Conservation (phyloP, 2,797 vertebrate species). For the Epinephelus awoara region DNA sequence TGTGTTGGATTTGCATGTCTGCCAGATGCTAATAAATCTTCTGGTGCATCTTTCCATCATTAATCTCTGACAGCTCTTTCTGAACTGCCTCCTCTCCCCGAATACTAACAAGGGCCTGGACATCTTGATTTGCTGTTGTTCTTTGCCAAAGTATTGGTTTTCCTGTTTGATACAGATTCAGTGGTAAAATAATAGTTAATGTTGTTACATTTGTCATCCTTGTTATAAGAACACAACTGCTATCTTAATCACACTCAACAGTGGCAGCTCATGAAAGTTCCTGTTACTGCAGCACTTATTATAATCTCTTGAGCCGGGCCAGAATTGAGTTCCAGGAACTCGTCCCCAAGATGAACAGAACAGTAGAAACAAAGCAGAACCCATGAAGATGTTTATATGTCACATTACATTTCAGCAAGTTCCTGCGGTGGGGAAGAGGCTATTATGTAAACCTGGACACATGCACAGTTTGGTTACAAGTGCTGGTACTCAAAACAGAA, state of each 20-base stretch:
- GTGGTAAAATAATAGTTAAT: background rate
- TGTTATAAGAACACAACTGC: slow-evolving; percentile 1
- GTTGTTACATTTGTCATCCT: background rate
- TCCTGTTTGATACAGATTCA: background rate
- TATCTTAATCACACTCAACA: too few relatives aligned
- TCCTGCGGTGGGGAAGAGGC: background rate
- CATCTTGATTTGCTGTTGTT: background rate
- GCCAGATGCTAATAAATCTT: background rate
- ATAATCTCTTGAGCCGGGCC: too few relatives aligned
- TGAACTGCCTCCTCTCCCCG: background rate
- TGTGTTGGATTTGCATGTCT: background rate
- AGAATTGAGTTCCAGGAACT: too few relatives aligned
- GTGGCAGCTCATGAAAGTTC: too few relatives aligned
- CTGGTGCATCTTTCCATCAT: background rate
- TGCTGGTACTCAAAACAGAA: slow-evolving; percentile 6
- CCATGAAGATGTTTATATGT: too few relatives aligned
- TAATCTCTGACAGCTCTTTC: background rate
- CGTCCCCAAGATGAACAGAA: background rate
- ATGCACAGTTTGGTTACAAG: slow-evolving; percentile 1
- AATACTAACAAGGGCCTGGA: too few relatives aligned
- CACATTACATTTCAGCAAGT: background rate
- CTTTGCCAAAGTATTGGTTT: background rate
- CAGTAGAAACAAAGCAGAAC: background rate
- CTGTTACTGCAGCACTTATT: too few relatives aligned
- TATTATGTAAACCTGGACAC: slow-evolving; percentile 2